Base-by-base conservation (phyloP, 2,113 vertebrate genomes). In the Corvus hawaiiensis region DNA sequence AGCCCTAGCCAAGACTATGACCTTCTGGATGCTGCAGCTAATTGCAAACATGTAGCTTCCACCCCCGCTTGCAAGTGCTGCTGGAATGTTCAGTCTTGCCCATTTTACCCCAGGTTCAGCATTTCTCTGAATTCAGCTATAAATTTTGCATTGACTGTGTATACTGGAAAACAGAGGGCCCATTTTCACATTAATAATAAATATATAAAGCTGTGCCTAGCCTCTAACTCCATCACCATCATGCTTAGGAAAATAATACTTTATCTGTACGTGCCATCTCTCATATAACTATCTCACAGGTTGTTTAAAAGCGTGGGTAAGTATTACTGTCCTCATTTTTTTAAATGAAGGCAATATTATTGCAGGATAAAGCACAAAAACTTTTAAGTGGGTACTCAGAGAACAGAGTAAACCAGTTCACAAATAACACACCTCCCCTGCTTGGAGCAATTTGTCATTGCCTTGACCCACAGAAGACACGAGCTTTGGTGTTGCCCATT, bases 111-210 rank as follows among this genome's bases (percentile, higher is more conserved):
- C 63, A 84, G 58, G 41, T 93, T 96, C 89, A 94, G 79, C 89
- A 69, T 94, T 91, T 88, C 71, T 93, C 84, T 90, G 69, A 94
- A 93, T 72, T 79, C 76, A 87, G 81, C 79, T 71, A 95, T 96
- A 93, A 93, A 91, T 97, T 96, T 95, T 95, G 61, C 89, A 96
- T 91, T 68, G 56, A 52, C 79, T 84, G 43, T 49, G 58, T 64
- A 54, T 88, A 86, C 75, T 73, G 81, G 73, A 95, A 92, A 93
- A 78, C 56, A 89, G 49, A 93, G 32, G 83, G 43, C 74, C 92
- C 90, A 91, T 96, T 96, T 96, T 78, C 69, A 58, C 88, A 95
- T 96, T 87, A 96, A 96, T 97, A 96, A 96, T 96, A 89, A 75
- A 95, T 96, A 89, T 16, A 61, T 86, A 58, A 78, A 96, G 76